These are phyloP conservation scores for Leptothorax acervorum DNA, from an alignment of 2,888 invertebrate genomes.

Conservation along the genomic window DNA sequence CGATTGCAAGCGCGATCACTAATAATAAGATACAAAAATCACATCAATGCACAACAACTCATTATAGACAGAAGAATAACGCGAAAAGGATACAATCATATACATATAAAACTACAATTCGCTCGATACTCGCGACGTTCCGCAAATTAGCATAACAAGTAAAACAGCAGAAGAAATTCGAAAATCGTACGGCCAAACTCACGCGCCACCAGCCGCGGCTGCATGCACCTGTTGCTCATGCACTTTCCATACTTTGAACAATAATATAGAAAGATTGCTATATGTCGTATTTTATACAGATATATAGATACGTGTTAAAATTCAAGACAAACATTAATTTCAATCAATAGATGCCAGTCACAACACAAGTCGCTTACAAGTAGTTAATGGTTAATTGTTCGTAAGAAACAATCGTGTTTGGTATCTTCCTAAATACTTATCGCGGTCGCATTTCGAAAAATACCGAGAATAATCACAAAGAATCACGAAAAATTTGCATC, in stretches of 20 bases:
- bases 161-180: background rate
- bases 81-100: background rate
- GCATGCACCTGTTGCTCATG: conserved; percentile 28
- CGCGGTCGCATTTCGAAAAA: background rate
- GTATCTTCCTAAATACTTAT: background rate
- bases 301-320: background rate
- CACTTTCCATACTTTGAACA: conserved; percentile 13
- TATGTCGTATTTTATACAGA: background rate
- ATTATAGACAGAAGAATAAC: background rate
- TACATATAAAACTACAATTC: background rate
- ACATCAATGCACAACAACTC: background rate
- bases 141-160: background rate
- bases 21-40: background rate
- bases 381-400: background rate
- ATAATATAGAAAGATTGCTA: conserved; percentile 13
- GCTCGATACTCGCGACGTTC: background rate
- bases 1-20: background rate
- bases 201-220: background rate
- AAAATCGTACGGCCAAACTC: conserved; percentile 5
- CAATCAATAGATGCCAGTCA: background rate
- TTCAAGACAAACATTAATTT: background rate
- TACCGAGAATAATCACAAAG: background rate
- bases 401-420: background rate
- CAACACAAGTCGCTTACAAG: background rate
- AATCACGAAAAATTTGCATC: background rate